These are phyloP conservation scores for Cercopithecus diana DNA, from an alignment of 2,797 vertebrate species.

Conservation along the genomic window DNA sequence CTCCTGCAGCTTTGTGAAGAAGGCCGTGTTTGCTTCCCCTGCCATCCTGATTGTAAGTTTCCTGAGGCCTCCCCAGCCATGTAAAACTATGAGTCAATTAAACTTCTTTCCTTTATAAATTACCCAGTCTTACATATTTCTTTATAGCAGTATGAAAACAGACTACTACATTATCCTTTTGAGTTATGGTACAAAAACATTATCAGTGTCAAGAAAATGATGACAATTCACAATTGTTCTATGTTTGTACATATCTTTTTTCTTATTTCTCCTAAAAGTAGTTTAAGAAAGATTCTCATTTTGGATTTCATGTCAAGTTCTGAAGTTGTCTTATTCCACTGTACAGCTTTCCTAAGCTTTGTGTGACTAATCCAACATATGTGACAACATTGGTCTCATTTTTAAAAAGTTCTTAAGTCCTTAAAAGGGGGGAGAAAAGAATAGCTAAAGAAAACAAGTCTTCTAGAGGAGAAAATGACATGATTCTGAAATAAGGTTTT, in stretches of 20 bases:
- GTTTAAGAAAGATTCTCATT: neutral
- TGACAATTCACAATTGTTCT: neutral
- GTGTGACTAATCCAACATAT: conserved; percentile 13
- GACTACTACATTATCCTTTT: neutral
- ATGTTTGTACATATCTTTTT: neutral
- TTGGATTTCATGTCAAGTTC: conserved; percentile 3
- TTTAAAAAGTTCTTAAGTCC: conserved; percentile 31
- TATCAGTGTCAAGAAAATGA: neutral
- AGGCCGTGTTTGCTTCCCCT: neutral
- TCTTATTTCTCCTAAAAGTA: neutral
- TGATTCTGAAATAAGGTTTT: conserved; percentile 38
- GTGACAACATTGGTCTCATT: neutral
- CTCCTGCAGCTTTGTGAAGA: no score
- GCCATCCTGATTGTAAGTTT: neutral
- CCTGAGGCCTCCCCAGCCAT: neutral
- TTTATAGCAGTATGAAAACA: neutral
- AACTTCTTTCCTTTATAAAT: neutral
- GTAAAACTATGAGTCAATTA: neutral
- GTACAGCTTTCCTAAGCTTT: neutral
- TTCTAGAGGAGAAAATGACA: conserved; percentile 31
- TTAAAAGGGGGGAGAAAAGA: neutral
- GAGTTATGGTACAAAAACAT: neutral
- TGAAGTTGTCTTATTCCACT: neutral
- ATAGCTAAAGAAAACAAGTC: neutral
- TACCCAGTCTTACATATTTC: neutral